Evolutionary conservation across 2,797 vertebrate species (phyloP), one percentile per base, ranked within the genome.

Genomic region (Mus spretus): DNA sequence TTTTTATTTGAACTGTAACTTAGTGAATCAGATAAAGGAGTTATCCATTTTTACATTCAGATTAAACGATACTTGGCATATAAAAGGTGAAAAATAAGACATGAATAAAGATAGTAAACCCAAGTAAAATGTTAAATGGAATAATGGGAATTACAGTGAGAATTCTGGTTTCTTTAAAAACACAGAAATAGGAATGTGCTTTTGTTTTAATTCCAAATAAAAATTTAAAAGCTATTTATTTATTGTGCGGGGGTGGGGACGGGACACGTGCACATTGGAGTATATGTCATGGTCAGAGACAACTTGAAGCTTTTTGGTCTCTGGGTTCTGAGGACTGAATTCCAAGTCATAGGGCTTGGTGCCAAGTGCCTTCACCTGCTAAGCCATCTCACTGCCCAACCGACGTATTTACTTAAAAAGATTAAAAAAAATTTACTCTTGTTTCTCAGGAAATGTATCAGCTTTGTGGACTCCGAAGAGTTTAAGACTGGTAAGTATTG

Each of bases 1-100:
- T 94, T 82, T 44, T 93, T 75, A 93, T 40, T 6, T 86, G n/a
- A 97, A 72, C 8, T 72, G 50, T 55, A 94, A 47, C 47, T 83
- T 92, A 86, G 77, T 94, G 95, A 13, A 93, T 82, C 84, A 94
- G 82, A 89, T 63, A 22, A 57, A 92, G 20, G 47, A 94, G 44
- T 81, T 94, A 91, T 55, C 72, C 47, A 86, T 70, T 28, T 92
- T 81, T 79, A 89, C 92, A 89, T 96, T 90, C 82, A 91, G 59
- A 96, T 53, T 81, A 75, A 92, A 96, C 13, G 90, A 40, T 86
- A 93, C 20, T 24, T 97, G 47, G 55, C 57, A 93, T 44, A 86
- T 89, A 81, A 90, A 86, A 95, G 53, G 90, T 61, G 90, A 37
- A 59, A 96, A 92, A 81, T 78, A 22, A 70, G 22, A 85, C 14